These are phyloP conservation scores for Coregonus sp. DNA, from an alignment of 2,797 vertebrate species.

Conservation along the genomic window DNA sequence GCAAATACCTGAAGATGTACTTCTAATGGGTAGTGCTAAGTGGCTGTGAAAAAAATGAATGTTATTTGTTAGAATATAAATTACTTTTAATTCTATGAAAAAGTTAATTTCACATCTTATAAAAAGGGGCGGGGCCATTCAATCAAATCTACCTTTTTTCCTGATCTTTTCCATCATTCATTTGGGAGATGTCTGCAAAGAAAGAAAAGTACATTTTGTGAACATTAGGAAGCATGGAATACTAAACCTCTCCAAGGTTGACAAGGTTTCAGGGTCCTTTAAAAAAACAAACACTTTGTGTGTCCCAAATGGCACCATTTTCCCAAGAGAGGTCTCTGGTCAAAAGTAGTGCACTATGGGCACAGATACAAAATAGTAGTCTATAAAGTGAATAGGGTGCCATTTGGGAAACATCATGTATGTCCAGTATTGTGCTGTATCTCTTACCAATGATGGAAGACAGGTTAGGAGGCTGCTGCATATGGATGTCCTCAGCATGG, in stretches of 20 bases:
- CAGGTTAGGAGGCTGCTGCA: conserved; percentile 74
- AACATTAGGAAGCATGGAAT: neutral
- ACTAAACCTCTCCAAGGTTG: neutral
- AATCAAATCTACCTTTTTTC: conserved; percentile 49
- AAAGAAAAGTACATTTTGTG: neutral
- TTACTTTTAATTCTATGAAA: neutral
- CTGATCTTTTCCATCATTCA: conserved; percentile 24
- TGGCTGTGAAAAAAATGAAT: neutral
- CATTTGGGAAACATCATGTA: neutral
- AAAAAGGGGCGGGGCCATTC: neutral
- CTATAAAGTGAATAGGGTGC: neutral
- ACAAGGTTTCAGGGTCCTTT: too few relatives aligned
- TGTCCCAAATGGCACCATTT: neutral
- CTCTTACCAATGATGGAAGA: conserved; percentile 82
- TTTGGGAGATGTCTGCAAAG: conserved; percentile 51
- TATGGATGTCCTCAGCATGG: conserved; percentile 75
- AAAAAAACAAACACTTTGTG: too few relatives aligned
- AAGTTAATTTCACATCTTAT: neutral
- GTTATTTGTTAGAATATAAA: neutral
- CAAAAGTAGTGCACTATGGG: neutral
- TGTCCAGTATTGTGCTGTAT: neutral
- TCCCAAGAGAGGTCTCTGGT: neutral
- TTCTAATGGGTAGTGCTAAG: neutral
- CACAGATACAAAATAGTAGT: neutral
- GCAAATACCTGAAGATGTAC: conserved; percentile 1